Percentiles rank a stretch among this genome's conserved stretches.
Evolutionary conservation across 1,140 invertebrate genomes (phyloP).

Genomic region (Macrocentrus cingulum): DNA sequence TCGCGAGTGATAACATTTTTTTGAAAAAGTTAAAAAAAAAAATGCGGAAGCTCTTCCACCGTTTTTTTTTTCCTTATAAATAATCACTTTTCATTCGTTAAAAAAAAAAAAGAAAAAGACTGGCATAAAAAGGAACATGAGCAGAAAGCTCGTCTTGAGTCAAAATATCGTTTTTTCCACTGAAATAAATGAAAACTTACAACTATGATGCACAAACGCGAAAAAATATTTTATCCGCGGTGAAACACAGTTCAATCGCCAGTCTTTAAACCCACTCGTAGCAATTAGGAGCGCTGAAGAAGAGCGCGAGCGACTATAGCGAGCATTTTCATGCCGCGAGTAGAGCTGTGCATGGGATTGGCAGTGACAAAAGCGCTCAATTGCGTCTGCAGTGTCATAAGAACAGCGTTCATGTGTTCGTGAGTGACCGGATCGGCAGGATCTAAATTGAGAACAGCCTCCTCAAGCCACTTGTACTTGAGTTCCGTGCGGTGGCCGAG

Average conservation of each 20-base stretch:
- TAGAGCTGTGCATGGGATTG: constrained; percentile 70
- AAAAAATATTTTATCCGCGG: too few relatives aligned
- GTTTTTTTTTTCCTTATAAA: too few relatives aligned
- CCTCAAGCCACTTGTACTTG: constrained; percentile 88
- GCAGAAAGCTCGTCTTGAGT: too few relatives aligned
- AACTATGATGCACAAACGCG: too few relatives aligned
- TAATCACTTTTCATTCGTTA: background rate
- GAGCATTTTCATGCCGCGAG: constrained; percentile 74
- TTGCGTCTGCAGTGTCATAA: constrained; percentile 75
- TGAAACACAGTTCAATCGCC: background rate
- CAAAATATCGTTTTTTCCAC: background rate
- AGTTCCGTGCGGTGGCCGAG: constrained; percentile 81
- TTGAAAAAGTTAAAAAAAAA: too few relatives aligned
- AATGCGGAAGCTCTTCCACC: too few relatives aligned
- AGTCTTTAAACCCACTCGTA: constrained; percentile 1
- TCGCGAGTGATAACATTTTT: too few relatives aligned
- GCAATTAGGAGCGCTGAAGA: constrained; percentile 43
- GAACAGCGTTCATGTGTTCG: constrained; percentile 80
- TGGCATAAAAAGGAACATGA: background rate
- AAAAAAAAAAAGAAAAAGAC: background rate
- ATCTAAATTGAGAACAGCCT: constrained; percentile 83
- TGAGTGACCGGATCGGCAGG: constrained; percentile 73
- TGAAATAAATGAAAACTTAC: too few relatives aligned
- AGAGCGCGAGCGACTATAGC: constrained; percentile 74
- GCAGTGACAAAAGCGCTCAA: constrained; percentile 69